Evolutionary conservation across 2,797 vertebrate species (phyloP), one percentile per base, ranked within the genome.

Genomic region (Notamacropus eugenii): DNA sequence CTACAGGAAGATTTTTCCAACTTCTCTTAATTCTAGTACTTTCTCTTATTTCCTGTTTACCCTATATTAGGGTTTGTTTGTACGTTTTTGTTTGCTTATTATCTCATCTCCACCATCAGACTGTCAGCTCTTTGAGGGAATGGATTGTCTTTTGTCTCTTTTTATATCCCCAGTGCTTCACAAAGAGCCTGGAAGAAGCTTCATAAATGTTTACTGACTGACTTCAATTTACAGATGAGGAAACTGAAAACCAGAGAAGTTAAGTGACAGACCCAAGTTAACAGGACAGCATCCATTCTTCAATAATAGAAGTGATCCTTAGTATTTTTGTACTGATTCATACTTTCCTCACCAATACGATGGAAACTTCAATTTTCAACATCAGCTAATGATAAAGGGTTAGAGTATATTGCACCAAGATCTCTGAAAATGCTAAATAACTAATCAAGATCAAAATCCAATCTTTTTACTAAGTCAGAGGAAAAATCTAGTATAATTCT

Each of bases 341-440:
- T 74, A n/a, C 5, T 67, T 67, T 67, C 16, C 14, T 67, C 34
- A 74, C 34, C 10, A 10, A 74, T 14, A 67, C 19, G 40, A 50
- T 87, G 57, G 94, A 95, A 94, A 95, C 93, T 94, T 95, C 50
- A 97, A 93, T 10, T 91, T 91, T n/a, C 29, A 90, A 94, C 54
- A 4, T 93, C 19, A 92, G 96, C 50, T 46, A 87, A 93, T 11
- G n/a, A 59, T 91, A 34, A 93, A 67, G 74, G 8, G 27, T 87
- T 24, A 82, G 12, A 50, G 40, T 87, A 87, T 27, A 87, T 10
- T 1, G 11, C 2, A 50, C 50, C 40, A 50, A 87, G 74, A 50
- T 50, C 1, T 94, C 29, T 91, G 82, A 96, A 96, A 96, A 94
- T 90, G 93, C 57, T 92, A 95, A 58, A 90, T 34, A 95, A 54